Conservation (phyloP, 2,113 vertebrate genomes). For the Opisthocomus hoazin region DNA sequence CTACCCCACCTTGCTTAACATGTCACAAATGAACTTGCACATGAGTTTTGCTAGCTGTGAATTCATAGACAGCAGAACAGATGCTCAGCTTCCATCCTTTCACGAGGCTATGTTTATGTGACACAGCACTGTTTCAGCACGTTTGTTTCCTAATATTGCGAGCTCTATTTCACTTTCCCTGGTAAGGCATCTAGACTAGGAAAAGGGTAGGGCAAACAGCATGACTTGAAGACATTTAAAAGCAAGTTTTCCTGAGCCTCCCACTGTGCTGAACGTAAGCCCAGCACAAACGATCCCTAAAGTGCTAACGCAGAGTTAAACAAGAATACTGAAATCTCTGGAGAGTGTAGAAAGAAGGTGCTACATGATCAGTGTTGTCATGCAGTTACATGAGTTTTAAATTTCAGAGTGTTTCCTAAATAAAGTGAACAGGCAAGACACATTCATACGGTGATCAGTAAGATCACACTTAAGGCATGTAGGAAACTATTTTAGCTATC, state of each 20-base stretch:
- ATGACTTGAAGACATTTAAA: neutral
- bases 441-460: neutral
- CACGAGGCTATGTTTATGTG: neutral
- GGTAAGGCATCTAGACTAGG: neutral
- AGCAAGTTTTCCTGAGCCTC: neutral
- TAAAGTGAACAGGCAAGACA: neutral
- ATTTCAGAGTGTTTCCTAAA: neutral
- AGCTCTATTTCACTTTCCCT: neutral
- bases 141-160: neutral
- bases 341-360: neutral
- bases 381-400: neutral
- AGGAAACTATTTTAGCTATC: neutral
- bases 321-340: neutral
- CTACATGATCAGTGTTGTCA: neutral
- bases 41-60: neutral
- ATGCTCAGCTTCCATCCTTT: neutral
- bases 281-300: neutral
- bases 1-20: fast-evolving
- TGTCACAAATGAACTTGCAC: neutral
- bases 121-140: neutral
- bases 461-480: neutral
- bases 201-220: neutral
- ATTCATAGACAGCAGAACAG: neutral
- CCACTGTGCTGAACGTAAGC: neutral
- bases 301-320: neutral